Evolutionary conservation across 2,113 vertebrate species (phyloP).

Genomic region (Talpa occidentalis): DNA sequence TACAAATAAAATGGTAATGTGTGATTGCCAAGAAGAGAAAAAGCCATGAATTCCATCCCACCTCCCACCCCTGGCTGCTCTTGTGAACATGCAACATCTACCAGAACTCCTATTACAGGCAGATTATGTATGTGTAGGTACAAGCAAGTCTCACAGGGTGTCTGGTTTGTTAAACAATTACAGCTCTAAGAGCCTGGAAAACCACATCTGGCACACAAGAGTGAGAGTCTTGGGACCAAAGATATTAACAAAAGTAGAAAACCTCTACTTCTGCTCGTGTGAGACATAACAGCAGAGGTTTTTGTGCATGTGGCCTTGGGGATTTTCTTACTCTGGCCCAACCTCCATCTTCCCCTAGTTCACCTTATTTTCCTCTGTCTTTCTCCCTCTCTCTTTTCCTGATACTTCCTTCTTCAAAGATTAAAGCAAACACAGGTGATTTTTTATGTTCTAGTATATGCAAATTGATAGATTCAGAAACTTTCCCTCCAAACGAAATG

Average conservation of each 20-base stretch:
- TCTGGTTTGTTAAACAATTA: conserved; percentile 81
- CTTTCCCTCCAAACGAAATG: neutral
- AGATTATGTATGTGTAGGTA: conserved; percentile 15
- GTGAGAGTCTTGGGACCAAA: conserved; percentile 55
- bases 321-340: neutral
- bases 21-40: neutral
- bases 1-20: conserved; percentile 56
- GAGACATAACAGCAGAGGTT: neutral
- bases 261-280: neutral
- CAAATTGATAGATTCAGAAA: neutral
- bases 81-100: neutral
- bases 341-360: neutral
- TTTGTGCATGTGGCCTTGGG: too few species aligned
- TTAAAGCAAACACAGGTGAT: neutral
- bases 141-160: conserved; percentile 52
- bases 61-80: neutral
- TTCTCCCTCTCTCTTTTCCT: neutral
- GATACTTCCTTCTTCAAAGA: neutral
- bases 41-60: neutral
- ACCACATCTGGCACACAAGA: conserved; percentile 75
- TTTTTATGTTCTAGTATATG: neutral
- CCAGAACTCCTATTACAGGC: neutral
- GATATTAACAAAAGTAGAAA: conserved; percentile 57
- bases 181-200: conserved; percentile 58
- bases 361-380: neutral